Evolutionary conservation across 1,140 invertebrate species (phyloP), one percentile per base, ranked within the genome.

Genomic region (Papilio polyxenes): DNA sequence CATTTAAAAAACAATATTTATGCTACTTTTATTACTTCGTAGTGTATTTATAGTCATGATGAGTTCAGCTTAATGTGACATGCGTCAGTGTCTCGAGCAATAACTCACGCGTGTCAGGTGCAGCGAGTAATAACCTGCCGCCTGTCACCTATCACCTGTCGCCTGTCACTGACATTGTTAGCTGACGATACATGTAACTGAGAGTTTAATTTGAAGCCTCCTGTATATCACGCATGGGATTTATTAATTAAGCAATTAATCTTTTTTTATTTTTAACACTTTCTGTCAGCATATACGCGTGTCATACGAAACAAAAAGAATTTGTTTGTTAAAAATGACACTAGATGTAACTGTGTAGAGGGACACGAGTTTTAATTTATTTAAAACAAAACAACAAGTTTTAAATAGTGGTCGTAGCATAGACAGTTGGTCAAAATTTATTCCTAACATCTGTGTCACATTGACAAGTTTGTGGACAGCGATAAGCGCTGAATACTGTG

Each of bases 91-190:
- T 10, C 15, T 15, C 75, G 44, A 10, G 48, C 75, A 77, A 77
- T 77, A 77, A 77, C 48, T 77, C 75, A 51, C 75, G 75, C 48
- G 75, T 31, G 75, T 77, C 75, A 77, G 75, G 75, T 77, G 75
- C 48, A 49, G n/a, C 44, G 48, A 10, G n/a, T 77, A 77, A 77
- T 77, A 77, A 77, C 44, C 40, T 75, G 74, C 20, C 74, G 48
- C 75, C 23, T 53, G 49, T 77, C 75, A 56, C 44, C n/a, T 59
- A 17, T 59, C 56, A 17, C 56, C 56, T 59, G 56, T 59, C 56
- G 13, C 51, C 51, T 53, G 51, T 53, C 51, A 53, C 51, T 53
- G 75, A 77, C 20, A 77, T 77, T 77, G 75, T 77, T 77, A 49
- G 49, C 13, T 53, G 48, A 77, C 75, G 75, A 77, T 51, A 31